These are phyloP conservation scores for Murina feae DNA, from an alignment of 2,113 vertebrate species.

Conservation along the genomic window DNA sequence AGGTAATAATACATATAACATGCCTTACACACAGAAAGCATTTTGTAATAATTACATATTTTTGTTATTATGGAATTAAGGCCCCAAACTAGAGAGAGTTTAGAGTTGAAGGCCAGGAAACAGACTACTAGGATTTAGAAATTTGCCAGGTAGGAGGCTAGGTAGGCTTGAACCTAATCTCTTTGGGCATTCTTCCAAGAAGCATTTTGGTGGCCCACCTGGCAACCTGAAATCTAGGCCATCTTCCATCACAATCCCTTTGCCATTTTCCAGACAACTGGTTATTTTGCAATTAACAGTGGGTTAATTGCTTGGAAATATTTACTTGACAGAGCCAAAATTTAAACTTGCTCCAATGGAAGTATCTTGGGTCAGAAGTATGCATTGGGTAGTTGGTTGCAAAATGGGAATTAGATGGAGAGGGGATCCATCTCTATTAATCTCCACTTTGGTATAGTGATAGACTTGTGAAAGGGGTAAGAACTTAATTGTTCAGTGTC, in stretches of 20 bases:
- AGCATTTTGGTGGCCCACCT: neutral
- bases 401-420: conserved; percentile 52
- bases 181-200: neutral
- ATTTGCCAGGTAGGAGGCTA: neutral
- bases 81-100: neutral
- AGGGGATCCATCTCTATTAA: conserved; percentile 48
- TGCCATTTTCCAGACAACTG: neutral
- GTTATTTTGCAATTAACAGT: conserved; percentile 24
- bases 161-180: neutral
- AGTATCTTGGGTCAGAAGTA: conserved; percentile 42
- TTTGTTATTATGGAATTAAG: neutral
- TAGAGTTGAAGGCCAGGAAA: neutral
- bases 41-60: neutral
- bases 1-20: neutral
- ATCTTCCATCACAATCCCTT: neutral
- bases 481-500: conserved; percentile 56
- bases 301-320: conserved; percentile 36
- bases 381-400: conserved; percentile 36
- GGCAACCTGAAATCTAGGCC: neutral
- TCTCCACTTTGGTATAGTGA: conserved; percentile 42
- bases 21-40: neutral
- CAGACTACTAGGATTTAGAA: conserved; percentile 13
- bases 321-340: conserved; percentile 26
- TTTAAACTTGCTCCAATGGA: conserved; percentile 38
- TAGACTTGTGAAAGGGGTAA: conserved; percentile 56